phyloP scores from a whole-genome alignment of 2,888 invertebrate genomes.

The Drosophila putrida region DNA sequence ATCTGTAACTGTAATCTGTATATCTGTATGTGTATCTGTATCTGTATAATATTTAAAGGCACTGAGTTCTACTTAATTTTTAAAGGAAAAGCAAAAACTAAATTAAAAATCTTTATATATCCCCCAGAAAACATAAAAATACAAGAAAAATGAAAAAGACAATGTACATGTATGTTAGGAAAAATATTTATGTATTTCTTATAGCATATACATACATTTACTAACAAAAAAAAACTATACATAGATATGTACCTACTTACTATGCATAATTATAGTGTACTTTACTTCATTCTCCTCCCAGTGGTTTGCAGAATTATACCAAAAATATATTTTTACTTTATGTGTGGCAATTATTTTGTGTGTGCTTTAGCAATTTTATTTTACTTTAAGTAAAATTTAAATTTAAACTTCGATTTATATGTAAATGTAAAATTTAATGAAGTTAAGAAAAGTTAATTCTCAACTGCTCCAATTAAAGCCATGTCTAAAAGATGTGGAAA shows the following conservation, averaged over 20 bases:
- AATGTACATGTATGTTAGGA: constrained; percentile 69
- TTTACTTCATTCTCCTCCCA: constrained; percentile 72
- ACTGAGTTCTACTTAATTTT: constrained; percentile 85
- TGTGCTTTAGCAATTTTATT: constrained; percentile 76
- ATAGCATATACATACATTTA: constrained; percentile 42
- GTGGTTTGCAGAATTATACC: constrained; percentile 82
- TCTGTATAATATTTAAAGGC: constrained; percentile 81
- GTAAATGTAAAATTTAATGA: constrained; percentile 24
- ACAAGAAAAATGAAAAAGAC: constrained; percentile 41
- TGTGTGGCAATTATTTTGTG: constrained; percentile 83
- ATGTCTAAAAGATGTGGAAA: constrained; percentile 66
- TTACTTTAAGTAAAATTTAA: constrained; percentile 76
- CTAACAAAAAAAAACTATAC: constrained; percentile 21
- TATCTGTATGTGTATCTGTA: constrained; percentile 39
- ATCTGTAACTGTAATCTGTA: constrained; percentile 18
- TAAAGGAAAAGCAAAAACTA: constrained; percentile 45
- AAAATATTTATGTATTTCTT: constrained; percentile 70
- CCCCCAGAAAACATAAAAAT: constrained; percentile 31
- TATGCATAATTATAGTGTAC: constrained; percentile 57
- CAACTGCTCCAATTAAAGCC: constrained; percentile 34
- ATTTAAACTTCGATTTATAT: constrained; percentile 19
- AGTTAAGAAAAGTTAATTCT: constrained; percentile 48
- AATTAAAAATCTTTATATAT: constrained; percentile 46
- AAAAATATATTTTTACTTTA: constrained; percentile 77
- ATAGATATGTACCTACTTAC: constrained; percentile 26